Base-by-base conservation (phyloP, 2,888 invertebrate species). In the Disparrhopalites patrizii region DNA sequence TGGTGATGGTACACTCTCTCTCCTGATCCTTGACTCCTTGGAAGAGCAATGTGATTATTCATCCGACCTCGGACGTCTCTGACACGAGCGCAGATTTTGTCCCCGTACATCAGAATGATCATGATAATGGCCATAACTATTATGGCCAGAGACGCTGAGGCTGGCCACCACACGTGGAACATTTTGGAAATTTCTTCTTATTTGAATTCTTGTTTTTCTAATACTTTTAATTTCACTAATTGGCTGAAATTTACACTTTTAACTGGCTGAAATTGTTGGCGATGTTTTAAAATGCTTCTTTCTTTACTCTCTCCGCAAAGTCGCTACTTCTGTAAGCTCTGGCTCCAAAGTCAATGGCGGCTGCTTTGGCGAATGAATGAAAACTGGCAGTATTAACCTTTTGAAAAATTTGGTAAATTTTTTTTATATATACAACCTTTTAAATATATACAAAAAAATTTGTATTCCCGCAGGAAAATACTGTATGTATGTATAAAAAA, bases 311-410 rank as follows among this genome's bases (percentile, higher is more conserved):
- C 56, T 3, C 15, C 8, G 28, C 2, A 20, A 23, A 20, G 62
- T 23, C 8, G 28, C 40, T 33, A 64, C 28, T 50, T 66, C 57
- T 10, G 72, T 70, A 31, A 74, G 55, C 56, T 75, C 75, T 3
- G 75, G 74, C 54, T 68, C 67, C 10, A 74, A 61, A n/a, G 74
- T 74, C 20, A 74, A 52, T 27, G 93, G 87, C 2, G 90, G 89
- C 77, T 90, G 90, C 78, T 90, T 88, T 0, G 92, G 91, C 4
- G 90, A 88, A 38, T 88, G 83, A 1, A 91, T 88, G 90, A 90
- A 93, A 78, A 93, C 82, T 1, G 91, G 88, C 20, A 89, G 85
- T 67, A 92, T 81, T 90, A 92, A 56, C 91, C 91, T 88, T 77
- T 31, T 78, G 77, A 66, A 33, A 67, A 58, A 13, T 7, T 47